phyloP scores from a whole-genome alignment of 1,140 invertebrate genomes.

The Zaprionus lachaisei region DNA sequence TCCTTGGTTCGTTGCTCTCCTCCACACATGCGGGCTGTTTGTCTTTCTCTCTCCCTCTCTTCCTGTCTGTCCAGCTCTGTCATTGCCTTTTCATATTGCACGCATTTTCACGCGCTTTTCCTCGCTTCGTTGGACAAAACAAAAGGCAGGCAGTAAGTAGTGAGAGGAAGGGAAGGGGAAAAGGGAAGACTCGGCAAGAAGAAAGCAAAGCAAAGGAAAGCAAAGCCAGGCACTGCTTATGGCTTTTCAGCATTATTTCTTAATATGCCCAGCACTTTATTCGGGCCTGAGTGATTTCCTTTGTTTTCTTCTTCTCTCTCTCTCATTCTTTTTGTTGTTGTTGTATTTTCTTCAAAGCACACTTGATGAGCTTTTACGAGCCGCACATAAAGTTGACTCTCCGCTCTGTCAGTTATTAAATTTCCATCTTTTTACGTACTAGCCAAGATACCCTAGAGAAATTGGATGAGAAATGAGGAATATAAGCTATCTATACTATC shows the following conservation, averaged over 20 bases:
- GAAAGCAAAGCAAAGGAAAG: constrained; percentile 22
- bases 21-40: constrained; percentile 62
- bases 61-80: constrained; percentile 17
- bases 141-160: constrained; percentile 15
- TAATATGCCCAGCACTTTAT: constrained; percentile 61
- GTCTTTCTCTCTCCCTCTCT: constrained; percentile 8
- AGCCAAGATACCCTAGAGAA: constrained; percentile 4
- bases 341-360: constrained; percentile 33
- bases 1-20: constrained; percentile 5
- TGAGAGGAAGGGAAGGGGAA: neutral
- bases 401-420: constrained; percentile 64
- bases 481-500: neutral
- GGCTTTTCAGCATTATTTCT: constrained; percentile 68
- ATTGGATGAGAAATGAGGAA: neutral
- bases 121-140: constrained; percentile 54
- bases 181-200: neutral
- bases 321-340: neutral
- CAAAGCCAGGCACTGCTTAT: constrained; percentile 27
- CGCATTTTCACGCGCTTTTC: constrained; percentile 79
- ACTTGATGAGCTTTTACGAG: constrained; percentile 62
- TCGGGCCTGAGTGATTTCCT: constrained; percentile 72
- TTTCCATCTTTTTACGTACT: constrained; percentile 65
- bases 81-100: constrained; percentile 57
- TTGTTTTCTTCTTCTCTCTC: constrained; percentile 42
- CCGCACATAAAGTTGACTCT: constrained; percentile 54